Base-by-base conservation (phyloP, 2,113 vertebrate species). In the Gobio gobio region DNA sequence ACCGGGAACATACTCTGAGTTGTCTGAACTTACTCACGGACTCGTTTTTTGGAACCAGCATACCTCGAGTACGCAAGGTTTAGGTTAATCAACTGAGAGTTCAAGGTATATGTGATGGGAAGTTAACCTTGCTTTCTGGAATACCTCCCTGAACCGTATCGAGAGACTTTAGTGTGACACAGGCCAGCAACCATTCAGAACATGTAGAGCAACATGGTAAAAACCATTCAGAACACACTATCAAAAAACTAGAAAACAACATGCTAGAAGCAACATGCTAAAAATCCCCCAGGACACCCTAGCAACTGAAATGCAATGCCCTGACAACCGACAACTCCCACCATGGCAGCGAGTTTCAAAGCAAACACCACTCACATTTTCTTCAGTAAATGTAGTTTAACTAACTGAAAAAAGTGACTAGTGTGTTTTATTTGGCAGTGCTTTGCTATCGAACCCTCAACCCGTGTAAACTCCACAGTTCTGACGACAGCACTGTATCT, bases 391-490 rank as follows among this genome's bases (percentile, higher is more conserved):
- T 73, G 36, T 24, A 24, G 68, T 73, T 73, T 49, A 47, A 74
- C 43, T 24, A 16, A 29, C 29, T 29, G 29, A 29, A 29, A 29
- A 29, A 49, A 49, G 72, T 49, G 72, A 74, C n/a, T 26, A 14
- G 24, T 74, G n/a, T 49, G 72, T 74, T 74, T 49, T 16, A 74
- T 74, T 49, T 74, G 72, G 49, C 49, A 18, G 73, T 75, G 47
- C 47, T 51, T 16, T 10, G 8, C 24, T 26, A 75, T 49, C 73
- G 18, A 75, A n/a, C 73, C 5, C 14, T 47, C 73, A 14, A 26
- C 13, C 7, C 5, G 4, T 18, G 29, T 18, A 68, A 66, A 68
- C 13, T 33, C 24, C 10, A 66, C 63, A 26, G 22, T 16, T 64
- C 4, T 47, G 59, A 80, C 58, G 40, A 63, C 33, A 45, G 7